These are phyloP conservation scores for Campopleginae sp. DNA, from an alignment of 2,888 invertebrate genomes.

Conservation along the genomic window DNA sequence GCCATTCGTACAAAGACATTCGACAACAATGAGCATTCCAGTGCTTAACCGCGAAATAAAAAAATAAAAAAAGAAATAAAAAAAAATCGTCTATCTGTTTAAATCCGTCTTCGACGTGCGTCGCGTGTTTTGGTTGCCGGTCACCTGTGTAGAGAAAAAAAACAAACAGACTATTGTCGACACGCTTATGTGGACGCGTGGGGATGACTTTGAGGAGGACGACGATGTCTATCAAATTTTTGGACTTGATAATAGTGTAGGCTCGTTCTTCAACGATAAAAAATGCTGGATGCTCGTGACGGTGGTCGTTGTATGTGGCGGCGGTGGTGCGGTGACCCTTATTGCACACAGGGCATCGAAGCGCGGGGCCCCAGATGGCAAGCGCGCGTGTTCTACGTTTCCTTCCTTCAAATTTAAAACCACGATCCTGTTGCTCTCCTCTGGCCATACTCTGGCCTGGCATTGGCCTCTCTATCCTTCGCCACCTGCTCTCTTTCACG, in stretches of 20 bases:
- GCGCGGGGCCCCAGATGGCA: constrained; percentile 81
- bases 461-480: constrained; percentile 69
- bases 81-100: not conserved
- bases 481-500: constrained; percentile 78
- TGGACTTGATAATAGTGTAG: constrained; percentile 4
- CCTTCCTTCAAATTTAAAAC: constrained; percentile 80
- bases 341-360: constrained; percentile 40
- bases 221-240: constrained; percentile 19
- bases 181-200: not conserved
- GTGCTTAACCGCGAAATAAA: not conserved
- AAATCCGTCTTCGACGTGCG: not conserved
- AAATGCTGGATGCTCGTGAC: constrained; percentile 8
- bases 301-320: constrained; percentile 8
- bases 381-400: constrained; percentile 76
- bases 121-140: not conserved
- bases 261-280: constrained; percentile 12
- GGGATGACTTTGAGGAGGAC: constrained; percentile 1
- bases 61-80: not conserved
- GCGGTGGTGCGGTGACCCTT: constrained; percentile 13
- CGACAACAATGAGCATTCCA: not conserved
- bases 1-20: not conserved
- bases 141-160: constrained; percentile 3
- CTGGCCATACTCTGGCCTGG: constrained; percentile 38
- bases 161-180: constrained; percentile 14
- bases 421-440: constrained; percentile 63